Base-by-base conservation (phyloP, 2,797 vertebrate species). In the Tenualosa thibaudeaui region DNA sequence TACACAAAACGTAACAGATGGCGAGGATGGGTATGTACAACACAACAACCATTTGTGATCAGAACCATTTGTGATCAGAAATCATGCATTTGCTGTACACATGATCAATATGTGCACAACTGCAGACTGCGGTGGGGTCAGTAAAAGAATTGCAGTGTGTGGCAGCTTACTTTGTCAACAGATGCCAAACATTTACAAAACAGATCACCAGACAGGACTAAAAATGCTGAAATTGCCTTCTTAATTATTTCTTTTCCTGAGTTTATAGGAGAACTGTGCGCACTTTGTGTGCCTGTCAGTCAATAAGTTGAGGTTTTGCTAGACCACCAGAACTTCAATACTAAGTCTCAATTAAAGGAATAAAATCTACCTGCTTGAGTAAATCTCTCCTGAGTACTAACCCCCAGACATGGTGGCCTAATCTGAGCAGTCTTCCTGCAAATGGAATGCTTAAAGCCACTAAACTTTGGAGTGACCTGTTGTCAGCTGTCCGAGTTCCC, bases 11-110 rank as follows among this genome's bases (percentile, higher is more conserved):
- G 17, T 46, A 22, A 78, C 40, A 19, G 19, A 71, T 12, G 37
- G 26, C 85, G 78, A 68, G 54, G n/a, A 37, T 40, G 31, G 60
- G 53, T 75, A 53, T 50, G 84, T 86, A 85, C 53, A 87, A 84
- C 60, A 81, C 82, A 82, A 15, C n/a, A 9, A 86, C 75, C 83
- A 84, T 82, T 83, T n/a, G 81, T 81, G 8, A 78, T 81, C 54
- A 1, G 3, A 6, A 54, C 75, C 83, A 85, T 82, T 84, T 31
- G 81, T 81, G 13, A 81, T 75, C 54, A 1, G 3, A 6, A 54
- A 81, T 60, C 81, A 62, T 84, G 40, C 37, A 78, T 22, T 8
- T 8, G 15, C 9, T 2, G 2, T 8, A 50, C 49, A 68, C 54
- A 31, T 40, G 37, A 37, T 85, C 78, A 19, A 37, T 81, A 0